Percentiles rank a stretch among this genome's conserved stretches.
phyloP scores from a whole-genome alignment of 1,140 invertebrate genomes.

The Aphidius ervi region DNA sequence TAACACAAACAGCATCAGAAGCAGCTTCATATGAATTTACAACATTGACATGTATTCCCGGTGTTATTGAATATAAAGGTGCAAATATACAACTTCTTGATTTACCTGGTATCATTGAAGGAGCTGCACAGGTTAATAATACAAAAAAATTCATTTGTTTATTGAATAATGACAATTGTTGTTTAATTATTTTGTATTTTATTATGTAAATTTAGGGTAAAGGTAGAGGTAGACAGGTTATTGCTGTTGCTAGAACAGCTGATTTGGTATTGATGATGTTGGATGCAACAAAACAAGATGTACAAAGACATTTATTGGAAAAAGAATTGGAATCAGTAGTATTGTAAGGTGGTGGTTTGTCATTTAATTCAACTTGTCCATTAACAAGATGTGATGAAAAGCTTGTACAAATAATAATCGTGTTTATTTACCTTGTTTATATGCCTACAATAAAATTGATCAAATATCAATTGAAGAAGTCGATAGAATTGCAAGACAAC shows the following conservation, averaged over 20 bases:
- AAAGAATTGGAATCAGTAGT: constrained; percentile 93
- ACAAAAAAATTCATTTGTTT: not conserved
- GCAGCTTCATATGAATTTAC: constrained; percentile 98
- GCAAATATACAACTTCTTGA: constrained; percentile 98
- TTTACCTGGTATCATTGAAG: constrained; percentile 96
- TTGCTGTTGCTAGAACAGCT: constrained; percentile 93
- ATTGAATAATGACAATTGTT: not conserved
- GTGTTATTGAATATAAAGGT: constrained; percentile 96
- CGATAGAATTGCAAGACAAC: constrained; percentile 85
- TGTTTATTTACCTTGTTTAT: constrained; percentile 95
- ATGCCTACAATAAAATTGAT: constrained; percentile 99
- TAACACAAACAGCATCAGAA: constrained; percentile 94
- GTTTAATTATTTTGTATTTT: not conserved
- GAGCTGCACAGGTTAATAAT: constrained; percentile 72
- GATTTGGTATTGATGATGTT: constrained; percentile 98
- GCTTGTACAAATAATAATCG: constrained; percentile 94
- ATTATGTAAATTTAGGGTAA: constrained; percentile 37
- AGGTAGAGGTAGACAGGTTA: constrained; percentile 67
- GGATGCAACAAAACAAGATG: constrained; percentile 95
- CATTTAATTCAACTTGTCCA: constrained; percentile 95
- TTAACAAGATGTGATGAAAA: constrained; percentile 95
- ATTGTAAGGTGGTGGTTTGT: constrained; percentile 95
- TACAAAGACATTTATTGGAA: constrained; percentile 85
- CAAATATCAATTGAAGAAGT: constrained; percentile 99
- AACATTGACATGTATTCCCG: constrained; percentile 98